Percentiles rank a stretch among this genome's conserved stretches.
These are phyloP conservation scores for Osmoderma eremita DNA, from an alignment of 2,888 invertebrate genomes.

Conservation along the genomic window DNA sequence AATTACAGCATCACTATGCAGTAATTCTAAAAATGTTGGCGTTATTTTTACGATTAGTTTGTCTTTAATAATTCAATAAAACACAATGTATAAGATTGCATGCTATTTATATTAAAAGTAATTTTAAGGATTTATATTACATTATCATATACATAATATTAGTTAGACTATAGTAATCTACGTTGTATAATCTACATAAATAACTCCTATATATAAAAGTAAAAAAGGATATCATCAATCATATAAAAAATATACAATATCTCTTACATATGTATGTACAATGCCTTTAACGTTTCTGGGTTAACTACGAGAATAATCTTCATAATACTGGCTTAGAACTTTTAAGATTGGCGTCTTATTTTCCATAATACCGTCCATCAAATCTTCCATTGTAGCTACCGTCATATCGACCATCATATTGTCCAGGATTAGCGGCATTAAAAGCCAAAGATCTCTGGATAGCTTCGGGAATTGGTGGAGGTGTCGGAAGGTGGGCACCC, in stretches of 20 bases:
- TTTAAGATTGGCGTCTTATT: background rate
- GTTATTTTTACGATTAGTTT: too few relatives aligned
- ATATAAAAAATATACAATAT: slow-evolving; percentile 27
- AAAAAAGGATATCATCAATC: slow-evolving; percentile 21
- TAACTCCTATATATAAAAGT: background rate
- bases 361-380: slow-evolving; percentile 4
- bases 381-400: too few relatives aligned
- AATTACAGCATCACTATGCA: too few relatives aligned
- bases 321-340: slow-evolving; percentile 6
- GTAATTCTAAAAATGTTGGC: too few relatives aligned
- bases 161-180: too few relatives aligned
- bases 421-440: slow-evolving; percentile 44
- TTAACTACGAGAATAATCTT: slow-evolving; percentile 21
- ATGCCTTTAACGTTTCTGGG: slow-evolving; percentile 2
- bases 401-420: slow-evolving; percentile 10
- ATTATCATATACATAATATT: slow-evolving; percentile 3
- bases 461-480: slow-evolving; percentile 70
- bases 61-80: too few relatives aligned
- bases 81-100: slow-evolving; percentile 1
- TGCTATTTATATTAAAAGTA: slow-evolving; percentile 15
- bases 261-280: slow-evolving; percentile 24
- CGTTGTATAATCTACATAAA: too few relatives aligned
- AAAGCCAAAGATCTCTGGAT: slow-evolving; percentile 47
- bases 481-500: slow-evolving; percentile 81
- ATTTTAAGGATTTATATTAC: slow-evolving; percentile 9